Base-by-base conservation (phyloP, 1,140 invertebrate species). In the Drosophila ananassae region DNA sequence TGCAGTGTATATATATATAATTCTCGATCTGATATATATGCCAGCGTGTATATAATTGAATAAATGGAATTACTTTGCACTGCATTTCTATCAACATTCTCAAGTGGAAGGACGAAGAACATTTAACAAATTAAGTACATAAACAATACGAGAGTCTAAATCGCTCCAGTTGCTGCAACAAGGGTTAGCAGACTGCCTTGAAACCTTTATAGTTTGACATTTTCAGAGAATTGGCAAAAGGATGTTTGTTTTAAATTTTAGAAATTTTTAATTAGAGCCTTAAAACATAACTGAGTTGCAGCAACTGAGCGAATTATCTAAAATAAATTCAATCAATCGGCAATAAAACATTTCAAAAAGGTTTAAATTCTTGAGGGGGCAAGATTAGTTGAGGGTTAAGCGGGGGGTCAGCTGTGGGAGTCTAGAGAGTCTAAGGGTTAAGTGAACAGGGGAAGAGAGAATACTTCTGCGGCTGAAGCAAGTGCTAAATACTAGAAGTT, bases 41-140 rank as follows among this genome's bases (percentile, higher is more conserved):
- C 74, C 60, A 76, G 72, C 78, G 59, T 75, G 75, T 79, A 83
- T 76, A 77, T 87, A 89, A 87, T 82, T 87, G 83, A 89, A 83
- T 89, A 82, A 76, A 87, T 87, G 83, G 78, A 89, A 82, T 85
- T 87, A 77, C 56, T 87, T 87, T 87, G 82, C 82, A 87, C 74
- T 87, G 74, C 74, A 79, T 79, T 87, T 79, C 66, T 59, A 84
- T 73, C 48, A 77, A 67, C 61, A 71, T 64, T 67, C 28, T 66
- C 10, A 68, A 64, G 54, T 39, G 24, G 13, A 0, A 25, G 30
- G 52, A 79, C 30, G 55, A 62, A 62, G 58, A 66, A 74, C 37
- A 21, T 51, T 75, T 46, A 75, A 75, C 62, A 76, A 62, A 75
- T 60, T 79, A 76, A 68, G 76, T 79, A 80, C 68, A 56, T 66